A percentile compares a stretch with the other conserved stretches of the same genome.
Evolutionary conservation across 2,113 vertebrate genomes (phyloP).

Genomic region (Apodemus sylvaticus): DNA sequence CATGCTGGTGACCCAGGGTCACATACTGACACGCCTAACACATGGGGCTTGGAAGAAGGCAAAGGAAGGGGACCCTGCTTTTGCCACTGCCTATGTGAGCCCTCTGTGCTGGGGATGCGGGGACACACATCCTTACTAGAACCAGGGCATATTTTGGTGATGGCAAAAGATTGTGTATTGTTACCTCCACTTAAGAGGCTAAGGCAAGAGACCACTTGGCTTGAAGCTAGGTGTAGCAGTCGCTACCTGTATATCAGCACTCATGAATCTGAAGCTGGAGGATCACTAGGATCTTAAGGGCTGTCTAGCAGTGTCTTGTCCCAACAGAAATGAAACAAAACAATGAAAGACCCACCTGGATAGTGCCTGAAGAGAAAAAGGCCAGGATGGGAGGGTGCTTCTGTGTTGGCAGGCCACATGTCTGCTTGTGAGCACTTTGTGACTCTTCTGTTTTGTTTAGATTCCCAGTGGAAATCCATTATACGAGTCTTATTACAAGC

Average conservation of each 20-base stretch:
- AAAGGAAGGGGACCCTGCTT: not conserved
- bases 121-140: not conserved
- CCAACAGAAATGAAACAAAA: not conserved
- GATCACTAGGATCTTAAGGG: not conserved
- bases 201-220: not conserved
- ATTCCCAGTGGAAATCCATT: conserved; percentile 93
- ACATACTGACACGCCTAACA: not conserved
- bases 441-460: conserved; percentile 82
- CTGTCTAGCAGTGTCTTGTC: not conserved
- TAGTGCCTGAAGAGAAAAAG: not conserved
- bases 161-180: not conserved
- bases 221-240: not conserved
- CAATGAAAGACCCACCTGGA: too few species aligned
- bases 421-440: conserved; percentile 1
- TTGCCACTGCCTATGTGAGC: not conserved
- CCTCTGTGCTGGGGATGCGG: not conserved
- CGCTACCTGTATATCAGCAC: not conserved
- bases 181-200: not conserved
- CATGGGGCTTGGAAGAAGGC: too few species aligned
- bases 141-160: not conserved
- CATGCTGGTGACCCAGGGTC: not conserved
- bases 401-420: not conserved
- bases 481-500: conserved; percentile 96
- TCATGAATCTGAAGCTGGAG: not conserved
- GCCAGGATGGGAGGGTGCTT: too few species aligned